Evolutionary conservation across 2,888 invertebrate genomes (phyloP), one percentile per base, ranked within the genome.

Genomic region (Meta bourneti): DNA sequence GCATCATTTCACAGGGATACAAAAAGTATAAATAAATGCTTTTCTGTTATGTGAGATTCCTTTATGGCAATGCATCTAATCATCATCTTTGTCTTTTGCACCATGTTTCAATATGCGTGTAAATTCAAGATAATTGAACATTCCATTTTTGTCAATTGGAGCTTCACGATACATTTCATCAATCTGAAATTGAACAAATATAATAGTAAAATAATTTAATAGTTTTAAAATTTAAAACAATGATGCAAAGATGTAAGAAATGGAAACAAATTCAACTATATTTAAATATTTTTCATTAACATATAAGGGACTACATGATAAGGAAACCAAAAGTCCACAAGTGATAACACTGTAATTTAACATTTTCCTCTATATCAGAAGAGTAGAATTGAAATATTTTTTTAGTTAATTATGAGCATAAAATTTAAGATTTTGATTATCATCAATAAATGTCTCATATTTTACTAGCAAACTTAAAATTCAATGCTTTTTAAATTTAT

Each of bases 151-250:
- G 80, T 94, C 93, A 94, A 99, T 99, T 6, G 99, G 99, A 61
- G 99, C 99, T 95, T 99, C 99, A 7, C 99, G 96, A 94, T 98
- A 98, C 98, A 99, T 99, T 95, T 99, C 99, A 95, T 99, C 99
- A 0, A 99, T 96, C 96, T 96, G 94, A 34, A 94, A 94, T 86
- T 54, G 52, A 69, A 49, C n/a, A 34, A 48, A 75, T 54, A 54
- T 51, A 49, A 48, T 11, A 78, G 6, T 61, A 54, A 74, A 74
- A 6, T 1, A 80, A 11, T 54, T 80, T 78, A n/a, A 16, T 51
- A 78, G 0, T 51, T 8, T 77, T 8, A 77, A 34, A 34, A 34
- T 8, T 77, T 8, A 77, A 34, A 34, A 34, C 34, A 34, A 34
- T 34, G 34, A 34, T 34, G 34, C 34, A 34, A 34, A 34, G 34